Conservation (phyloP, 2,888 invertebrate genomes). For the Helobdella robusta region DNA sequence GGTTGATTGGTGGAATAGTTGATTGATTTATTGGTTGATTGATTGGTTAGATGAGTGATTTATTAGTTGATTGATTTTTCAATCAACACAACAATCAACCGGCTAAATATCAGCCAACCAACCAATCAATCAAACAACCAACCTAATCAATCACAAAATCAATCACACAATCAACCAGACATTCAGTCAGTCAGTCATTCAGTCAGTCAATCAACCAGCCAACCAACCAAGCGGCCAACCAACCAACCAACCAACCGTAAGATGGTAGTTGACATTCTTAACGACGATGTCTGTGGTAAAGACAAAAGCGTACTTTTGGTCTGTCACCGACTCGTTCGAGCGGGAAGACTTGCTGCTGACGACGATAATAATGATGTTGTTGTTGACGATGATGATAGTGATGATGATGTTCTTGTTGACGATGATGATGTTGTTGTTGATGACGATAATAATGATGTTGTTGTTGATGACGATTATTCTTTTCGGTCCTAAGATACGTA, state of each 20-base stretch:
- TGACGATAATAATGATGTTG: too few relatives aligned
- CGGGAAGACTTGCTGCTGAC: too few relatives aligned
- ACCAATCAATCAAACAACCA: background rate
- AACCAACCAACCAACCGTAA: conserved; percentile 26
- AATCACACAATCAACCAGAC: too few relatives aligned
- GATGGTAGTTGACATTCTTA: conserved; percentile 10
- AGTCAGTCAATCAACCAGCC: background rate
- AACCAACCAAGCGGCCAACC: background rate
- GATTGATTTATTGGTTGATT: too few relatives aligned
- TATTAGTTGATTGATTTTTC: background rate
- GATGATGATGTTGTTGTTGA: too few relatives aligned
- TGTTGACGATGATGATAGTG: too few relatives aligned
- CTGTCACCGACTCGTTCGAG: conserved; percentile 31
- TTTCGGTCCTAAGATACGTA: too few relatives aligned
- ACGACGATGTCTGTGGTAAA: conserved; percentile 28
- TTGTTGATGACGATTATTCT: too few relatives aligned
- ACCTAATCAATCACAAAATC: conserved; percentile 26
- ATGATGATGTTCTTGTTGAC: too few relatives aligned
- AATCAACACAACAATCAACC: background rate
- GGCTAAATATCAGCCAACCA: background rate
- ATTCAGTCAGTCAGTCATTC: background rate
- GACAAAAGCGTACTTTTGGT: conserved; percentile 32
- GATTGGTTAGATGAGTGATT: too few relatives aligned
- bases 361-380: too few relatives aligned
- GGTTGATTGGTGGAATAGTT: too few relatives aligned